Conservation (phyloP, 2,888 invertebrate species). For the Microplitis manilae region DNA sequence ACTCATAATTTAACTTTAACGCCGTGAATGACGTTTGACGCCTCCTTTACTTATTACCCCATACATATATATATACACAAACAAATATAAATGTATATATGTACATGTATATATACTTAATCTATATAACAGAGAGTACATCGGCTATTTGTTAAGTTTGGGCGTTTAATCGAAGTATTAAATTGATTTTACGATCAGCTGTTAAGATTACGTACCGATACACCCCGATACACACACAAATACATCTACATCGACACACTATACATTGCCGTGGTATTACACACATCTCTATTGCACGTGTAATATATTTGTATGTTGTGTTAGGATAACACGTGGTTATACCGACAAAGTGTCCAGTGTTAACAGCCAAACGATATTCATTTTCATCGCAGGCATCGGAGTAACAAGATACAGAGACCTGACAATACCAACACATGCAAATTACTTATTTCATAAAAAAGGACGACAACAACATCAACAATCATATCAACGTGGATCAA, state of each 20-base stretch:
- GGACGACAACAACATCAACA: constrained; percentile 16
- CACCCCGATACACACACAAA: constrained; percentile 3
- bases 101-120: background rate
- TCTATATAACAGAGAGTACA: constrained; percentile 11
- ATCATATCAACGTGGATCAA: background rate
- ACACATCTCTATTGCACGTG: constrained; percentile 12
- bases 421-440: background rate
- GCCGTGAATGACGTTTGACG: constrained; percentile 29
- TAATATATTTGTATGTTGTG: background rate
- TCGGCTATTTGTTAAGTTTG: constrained; percentile 39
- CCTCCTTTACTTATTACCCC: constrained; percentile 13
- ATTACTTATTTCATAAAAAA: constrained; percentile 5
- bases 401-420: constrained; percentile 32
- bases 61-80: background rate
- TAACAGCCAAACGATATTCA: constrained; percentile 28
- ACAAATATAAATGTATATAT: background rate
- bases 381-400: constrained; percentile 16
- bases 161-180: constrained; percentile 43
- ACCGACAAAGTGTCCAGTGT: constrained; percentile 29
- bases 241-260: constrained; percentile 6
- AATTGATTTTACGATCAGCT: constrained; percentile 44
- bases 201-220: constrained; percentile 34
- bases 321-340: constrained; percentile 35
- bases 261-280: constrained; percentile 1
- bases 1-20: constrained; percentile 33